These are phyloP conservation scores for Eupleurogrammus muticus DNA, from an alignment of 2,797 vertebrate species.

Conservation along the genomic window DNA sequence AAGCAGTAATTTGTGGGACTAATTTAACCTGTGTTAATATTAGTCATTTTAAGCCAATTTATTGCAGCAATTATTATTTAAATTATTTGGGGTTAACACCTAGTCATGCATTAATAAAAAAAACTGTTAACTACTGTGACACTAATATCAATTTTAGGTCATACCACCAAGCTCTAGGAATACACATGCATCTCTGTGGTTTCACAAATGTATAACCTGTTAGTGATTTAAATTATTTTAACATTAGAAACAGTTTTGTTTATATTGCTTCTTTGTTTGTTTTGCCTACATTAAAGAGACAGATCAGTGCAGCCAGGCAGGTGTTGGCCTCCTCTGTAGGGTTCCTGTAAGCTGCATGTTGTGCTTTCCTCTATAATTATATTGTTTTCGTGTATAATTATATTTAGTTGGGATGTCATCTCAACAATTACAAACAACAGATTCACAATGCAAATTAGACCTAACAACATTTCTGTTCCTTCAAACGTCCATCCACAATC, in stretches of 20 bases:
- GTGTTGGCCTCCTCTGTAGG: conserved; percentile 24
- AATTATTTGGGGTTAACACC: no score
- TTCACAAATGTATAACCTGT: not conserved
- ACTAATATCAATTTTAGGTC: no score
- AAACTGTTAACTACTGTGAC: no score
- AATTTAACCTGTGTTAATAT: no score
- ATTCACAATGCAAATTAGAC: conserved; percentile 46
- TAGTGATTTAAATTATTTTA: conserved; percentile 15
- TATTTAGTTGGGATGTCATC: conserved; percentile 47
- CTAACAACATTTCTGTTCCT: conserved; percentile 40
- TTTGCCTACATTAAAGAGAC: conserved; percentile 32
- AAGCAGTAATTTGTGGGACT: no score
- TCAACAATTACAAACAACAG: conserved; percentile 14
- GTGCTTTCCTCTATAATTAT: conserved; percentile 40
- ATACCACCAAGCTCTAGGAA: no score
- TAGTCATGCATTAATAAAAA: no score
- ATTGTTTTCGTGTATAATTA: conserved; percentile 55
- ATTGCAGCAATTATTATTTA: no score
- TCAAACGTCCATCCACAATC: conserved; percentile 43
- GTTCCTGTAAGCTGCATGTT: conserved; percentile 8
- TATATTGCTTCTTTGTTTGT: conserved; percentile 17
- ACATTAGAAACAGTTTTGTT: conserved; percentile 10
- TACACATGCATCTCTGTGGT: not conserved
- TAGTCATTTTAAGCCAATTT: no score
- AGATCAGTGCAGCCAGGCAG: conserved; percentile 48